These are phyloP conservation scores for Apostichopus leukothele DNA, from an alignment of 53 echinoderm and acorn worm species.

Conservation along the genomic window DNA sequence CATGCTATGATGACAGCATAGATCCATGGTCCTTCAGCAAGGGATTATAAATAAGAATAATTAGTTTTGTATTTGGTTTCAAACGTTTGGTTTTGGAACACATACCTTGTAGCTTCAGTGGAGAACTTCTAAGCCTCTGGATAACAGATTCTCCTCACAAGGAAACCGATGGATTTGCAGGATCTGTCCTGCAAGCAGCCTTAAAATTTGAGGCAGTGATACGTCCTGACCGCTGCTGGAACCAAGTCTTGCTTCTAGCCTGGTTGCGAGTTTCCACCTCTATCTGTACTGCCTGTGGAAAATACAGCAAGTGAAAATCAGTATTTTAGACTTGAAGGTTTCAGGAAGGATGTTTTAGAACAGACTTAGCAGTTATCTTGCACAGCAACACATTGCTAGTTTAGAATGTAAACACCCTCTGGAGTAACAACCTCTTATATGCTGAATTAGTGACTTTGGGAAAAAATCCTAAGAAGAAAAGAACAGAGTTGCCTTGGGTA, in stretches of 20 bases:
- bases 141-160: slow-evolving; percentile 40
- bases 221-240: background rate
- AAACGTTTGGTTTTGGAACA: background rate
- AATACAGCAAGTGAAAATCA: background rate
- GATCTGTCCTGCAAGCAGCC: slow-evolving; percentile 37
- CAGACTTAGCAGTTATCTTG: background rate
- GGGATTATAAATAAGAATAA: too few species aligned
- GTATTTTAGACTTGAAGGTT: background rate
- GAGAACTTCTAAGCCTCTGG: slow-evolving; percentile 37
- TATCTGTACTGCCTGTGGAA: background rate
- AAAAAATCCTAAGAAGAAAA: too few species aligned
- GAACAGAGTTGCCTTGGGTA: too few species aligned
- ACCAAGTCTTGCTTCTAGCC: background rate
- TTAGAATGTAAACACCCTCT: too few species aligned
- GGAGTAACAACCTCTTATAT: too few species aligned
- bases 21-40: too few species aligned
- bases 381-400: background rate
- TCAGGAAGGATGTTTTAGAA: background rate
- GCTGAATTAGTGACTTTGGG: too few species aligned
- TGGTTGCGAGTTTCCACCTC: background rate
- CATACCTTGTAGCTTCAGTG: slow-evolving; percentile 17
- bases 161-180: slow-evolving; percentile 33
- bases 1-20: too few species aligned
- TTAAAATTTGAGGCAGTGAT: background rate
- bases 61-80: background rate